A percentile compares a stretch with the other conserved stretches of the same genome.
These are phyloP conservation scores for Rhea americana DNA, from an alignment of 2,113 vertebrate species.

Conservation along the genomic window DNA sequence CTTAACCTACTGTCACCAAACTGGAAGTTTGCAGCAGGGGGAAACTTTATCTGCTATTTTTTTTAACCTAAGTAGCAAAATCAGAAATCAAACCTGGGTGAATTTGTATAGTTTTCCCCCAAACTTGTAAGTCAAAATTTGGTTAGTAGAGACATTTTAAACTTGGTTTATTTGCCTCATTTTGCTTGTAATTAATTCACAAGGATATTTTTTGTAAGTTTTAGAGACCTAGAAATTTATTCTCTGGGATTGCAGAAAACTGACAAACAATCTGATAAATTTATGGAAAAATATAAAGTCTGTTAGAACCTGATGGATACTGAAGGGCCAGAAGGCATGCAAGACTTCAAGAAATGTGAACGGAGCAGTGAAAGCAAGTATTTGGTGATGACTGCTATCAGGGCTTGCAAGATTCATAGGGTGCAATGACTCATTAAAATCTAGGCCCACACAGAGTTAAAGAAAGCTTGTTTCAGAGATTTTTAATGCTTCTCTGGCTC, in stretches of 20 bases:
- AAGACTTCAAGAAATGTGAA: background rate
- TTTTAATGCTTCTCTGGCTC: background rate
- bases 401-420: background rate
- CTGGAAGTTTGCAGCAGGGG: background rate
- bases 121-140: background rate
- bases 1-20: background rate
- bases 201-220: background rate
- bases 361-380: background rate
- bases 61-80: background rate
- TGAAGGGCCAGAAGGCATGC: background rate
- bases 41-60: background rate
- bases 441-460: conserved; percentile 19
- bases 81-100: background rate
- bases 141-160: background rate
- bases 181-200: background rate
- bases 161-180: background rate
- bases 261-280: background rate
- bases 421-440: background rate
- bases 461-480: conserved; percentile 20
- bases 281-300: background rate
- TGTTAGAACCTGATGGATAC: background rate
- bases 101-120: background rate
- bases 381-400: background rate
- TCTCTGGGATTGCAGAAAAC: background rate
- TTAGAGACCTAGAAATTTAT: background rate